Percentiles rank a stretch among this genome's conserved stretches.
phyloP scores from a whole-genome alignment of 1,140 invertebrate genomes.

The Condylostylus longicornis region DNA sequence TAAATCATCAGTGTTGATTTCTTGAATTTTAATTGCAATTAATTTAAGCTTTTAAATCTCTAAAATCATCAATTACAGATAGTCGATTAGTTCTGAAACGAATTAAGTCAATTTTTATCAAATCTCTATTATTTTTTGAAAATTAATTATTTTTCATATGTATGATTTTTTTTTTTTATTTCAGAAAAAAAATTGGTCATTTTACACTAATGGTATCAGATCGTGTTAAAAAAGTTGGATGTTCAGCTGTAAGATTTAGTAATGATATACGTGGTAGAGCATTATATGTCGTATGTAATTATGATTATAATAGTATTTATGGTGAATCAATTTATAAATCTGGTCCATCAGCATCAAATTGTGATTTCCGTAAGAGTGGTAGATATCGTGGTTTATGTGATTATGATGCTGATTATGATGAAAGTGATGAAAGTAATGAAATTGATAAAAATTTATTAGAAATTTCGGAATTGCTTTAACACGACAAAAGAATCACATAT shows the following conservation, averaged over 20 bases:
- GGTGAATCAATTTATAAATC: constrained; percentile 18
- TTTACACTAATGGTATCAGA: constrained; percentile 22
- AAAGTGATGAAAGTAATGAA: constrained; percentile 12
- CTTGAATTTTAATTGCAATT: no score
- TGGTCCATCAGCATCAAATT: constrained; percentile 18
- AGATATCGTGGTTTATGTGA: constrained; percentile 20
- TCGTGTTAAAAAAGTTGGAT: constrained; percentile 21
- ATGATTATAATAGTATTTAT: constrained; percentile 23
- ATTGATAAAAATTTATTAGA: constrained; percentile 12
- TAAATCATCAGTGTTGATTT: no score
- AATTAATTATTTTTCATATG: not conserved
- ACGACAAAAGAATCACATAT: no score
- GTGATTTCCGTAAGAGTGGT: constrained; percentile 12
- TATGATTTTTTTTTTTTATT: constrained; percentile 2
- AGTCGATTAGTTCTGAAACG: no score
- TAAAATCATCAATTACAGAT: no score
- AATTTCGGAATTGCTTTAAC: no score
- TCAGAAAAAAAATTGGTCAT: constrained; percentile 25
- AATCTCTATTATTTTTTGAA: not conserved
- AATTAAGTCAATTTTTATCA: no score
- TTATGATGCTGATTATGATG: constrained; percentile 11
- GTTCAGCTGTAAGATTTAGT: constrained; percentile 19
- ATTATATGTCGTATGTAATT: constrained; percentile 14
- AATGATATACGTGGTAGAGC: constrained; percentile 3
- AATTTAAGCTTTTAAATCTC: no score